Base-by-base conservation (phyloP, 2,888 invertebrate genomes). In the Mimachlamys varia region DNA sequence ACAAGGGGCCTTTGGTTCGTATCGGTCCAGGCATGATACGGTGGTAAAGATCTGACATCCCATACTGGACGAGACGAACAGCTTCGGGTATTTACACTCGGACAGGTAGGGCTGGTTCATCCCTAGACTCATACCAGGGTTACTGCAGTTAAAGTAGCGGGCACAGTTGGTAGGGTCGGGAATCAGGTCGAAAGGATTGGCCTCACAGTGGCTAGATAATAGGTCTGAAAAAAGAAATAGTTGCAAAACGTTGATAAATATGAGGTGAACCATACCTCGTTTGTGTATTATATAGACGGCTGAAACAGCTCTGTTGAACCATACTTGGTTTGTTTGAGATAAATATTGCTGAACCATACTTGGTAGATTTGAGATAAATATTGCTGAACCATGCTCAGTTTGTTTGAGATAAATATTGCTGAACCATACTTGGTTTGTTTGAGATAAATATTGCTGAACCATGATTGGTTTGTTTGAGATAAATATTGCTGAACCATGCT, bases 91-190 rank as follows among this genome's bases (percentile, higher is more conserved):
- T 89, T 93, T 93, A 90, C 95, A 95, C 88, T 94, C 94, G 53
- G 92, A 92, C 37, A 92, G 91, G 55, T 93, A 93, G 17, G 93
- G 93, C n/a, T 92, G 90, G 15, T 90, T 91, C 19, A 94, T 91
- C 0, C 94, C 94, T 44, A 88, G 90, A 15, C 90, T 87, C 3
- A 92, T 49, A 4, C 90, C 37, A 0, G 91, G 91, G 38, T 94
- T 93, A 88, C 93, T 94, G 91, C 95, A 95, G 91, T 95, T 95
- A 92, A 94, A 95, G 87, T 93, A 95, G 76, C 94, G 89, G 88
- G 94, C 94, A 91, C 95, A 95, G 76, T 94, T 93, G 55, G 91
- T 89, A 0, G 95, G 94, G 88, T 95, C 95, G 0, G 94, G 94
- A 33, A 95, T 93, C 33, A 95, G 88, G 3, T 92, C 92, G 0